Base-by-base conservation (phyloP, 2,888 invertebrate species). In the Dromius quadrimaculatus region DNA sequence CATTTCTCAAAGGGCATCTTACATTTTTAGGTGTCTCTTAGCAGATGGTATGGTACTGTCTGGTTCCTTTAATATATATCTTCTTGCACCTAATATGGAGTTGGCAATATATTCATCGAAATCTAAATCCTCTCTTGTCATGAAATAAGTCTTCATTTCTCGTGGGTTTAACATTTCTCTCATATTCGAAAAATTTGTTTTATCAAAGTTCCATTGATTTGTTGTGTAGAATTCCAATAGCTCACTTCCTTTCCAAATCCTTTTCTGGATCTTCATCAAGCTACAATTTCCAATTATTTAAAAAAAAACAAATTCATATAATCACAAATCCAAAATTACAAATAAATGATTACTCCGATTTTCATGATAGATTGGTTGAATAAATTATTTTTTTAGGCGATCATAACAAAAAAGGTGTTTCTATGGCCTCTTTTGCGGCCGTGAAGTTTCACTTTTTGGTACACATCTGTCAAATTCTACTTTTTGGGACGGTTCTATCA, bases 161-260 rank as follows among this genome's bases (percentile, higher is more conserved):
- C 82, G 83, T 0, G 86, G 84, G 77, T 92, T 93, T 74, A 93
- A 83, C 2, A 83, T 79, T 2, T 82, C 79, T 32, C 92, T 82
- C 0, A 91, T 74, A 4, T 82, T 79, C 4, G 88, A 81, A 0
- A 90, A 86, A 73, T 88, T 87, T 59, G 89, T 86, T 13, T 92
- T 93, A 43, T 89, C 89, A 80, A 94, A 94, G 77, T 92, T 91
- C 96, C 97, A 97, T 73, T 94, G 93, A 79, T 93, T 93, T 79
- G 92, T 93, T 0, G 95, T 94, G 82, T 97, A 97, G 80, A 95
- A 96, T 78, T 95, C 93, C 77, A 97, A 92, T 0, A 93, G 92
- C 77, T 93, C 92, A 77, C 95, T 93, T 0, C 95, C 93, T 83
- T 94, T 93, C 74, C 87, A 87, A 75, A 97, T 92, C 57, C 93